Percentiles rank a stretch among this genome's conserved stretches.
phyloP scores from a whole-genome alignment of 2,888 invertebrate genomes.

The Coelogynopora nodosa region DNA sequence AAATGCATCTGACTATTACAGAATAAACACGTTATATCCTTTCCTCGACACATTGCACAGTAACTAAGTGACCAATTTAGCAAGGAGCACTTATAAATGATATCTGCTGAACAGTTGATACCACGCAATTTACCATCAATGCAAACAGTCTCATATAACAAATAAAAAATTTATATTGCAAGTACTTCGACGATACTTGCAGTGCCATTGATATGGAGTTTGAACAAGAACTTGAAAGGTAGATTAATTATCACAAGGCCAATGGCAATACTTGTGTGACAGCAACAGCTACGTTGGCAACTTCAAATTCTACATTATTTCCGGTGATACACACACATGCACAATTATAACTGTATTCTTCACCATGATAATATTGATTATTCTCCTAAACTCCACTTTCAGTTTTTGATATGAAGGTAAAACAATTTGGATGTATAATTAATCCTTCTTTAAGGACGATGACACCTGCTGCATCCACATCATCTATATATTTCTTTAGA shows the following conservation, averaged over 20 bases:
- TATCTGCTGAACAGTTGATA: background rate
- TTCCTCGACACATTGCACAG: background rate
- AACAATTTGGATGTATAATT: too few relatives aligned
- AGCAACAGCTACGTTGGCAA: background rate
- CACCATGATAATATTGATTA: too few relatives aligned
- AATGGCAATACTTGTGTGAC: conserved; percentile 7
- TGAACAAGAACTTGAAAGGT: conserved; percentile 24
- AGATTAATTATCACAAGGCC: background rate
- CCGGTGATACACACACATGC: too few relatives aligned
- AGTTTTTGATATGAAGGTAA: too few relatives aligned
- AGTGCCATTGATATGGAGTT: conserved; percentile 11
- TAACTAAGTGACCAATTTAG: background rate
- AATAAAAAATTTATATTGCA: background rate
- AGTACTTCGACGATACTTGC: background rate
- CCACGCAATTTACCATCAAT: conserved; percentile 15
- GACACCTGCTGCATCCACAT: too few relatives aligned
- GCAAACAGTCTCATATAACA: background rate
- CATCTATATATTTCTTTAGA: too few relatives aligned
- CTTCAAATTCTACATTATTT: conserved; percentile 9
- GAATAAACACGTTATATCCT: background rate
- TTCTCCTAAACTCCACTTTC: too few relatives aligned
- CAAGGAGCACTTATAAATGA: background rate
- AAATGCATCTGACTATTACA: background rate
- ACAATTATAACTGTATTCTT: too few relatives aligned
- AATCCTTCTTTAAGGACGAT: too few relatives aligned